Conservation (phyloP, 2,888 invertebrate genomes). For the Erpobdella octoculata region DNA sequence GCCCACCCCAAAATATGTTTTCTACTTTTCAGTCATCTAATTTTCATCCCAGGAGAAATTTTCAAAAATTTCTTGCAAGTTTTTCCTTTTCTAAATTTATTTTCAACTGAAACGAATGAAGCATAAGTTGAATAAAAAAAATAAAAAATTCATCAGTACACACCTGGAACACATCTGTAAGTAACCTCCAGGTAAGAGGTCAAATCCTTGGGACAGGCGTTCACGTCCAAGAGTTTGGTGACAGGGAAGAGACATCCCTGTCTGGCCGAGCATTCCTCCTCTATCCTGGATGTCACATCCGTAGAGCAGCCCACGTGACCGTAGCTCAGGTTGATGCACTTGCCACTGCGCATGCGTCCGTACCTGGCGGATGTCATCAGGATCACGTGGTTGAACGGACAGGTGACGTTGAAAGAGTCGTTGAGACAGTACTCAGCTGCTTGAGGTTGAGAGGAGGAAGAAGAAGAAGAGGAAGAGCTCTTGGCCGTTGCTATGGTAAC, state of each 20-base stretch:
- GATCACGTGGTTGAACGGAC: slow-evolving; percentile 27
- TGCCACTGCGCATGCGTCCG: slow-evolving; percentile 29
- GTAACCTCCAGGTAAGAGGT: slow-evolving; percentile 27
- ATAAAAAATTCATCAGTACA: background rate
- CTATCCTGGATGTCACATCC: slow-evolving; percentile 29
- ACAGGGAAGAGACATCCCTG: slow-evolving; percentile 23
- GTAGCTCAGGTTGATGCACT: slow-evolving; percentile 23
- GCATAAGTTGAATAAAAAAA: background rate
- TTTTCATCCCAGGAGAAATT: too few relatives aligned
- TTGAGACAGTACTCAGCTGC: slow-evolving; percentile 26
- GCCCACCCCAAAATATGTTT: too few relatives aligned
- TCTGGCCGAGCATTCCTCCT: slow-evolving; percentile 28
- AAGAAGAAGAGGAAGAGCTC: background rate
- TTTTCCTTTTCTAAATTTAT: background rate
- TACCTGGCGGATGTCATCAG: slow-evolving; percentile 31
- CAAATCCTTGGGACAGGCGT: slow-evolving; percentile 26
- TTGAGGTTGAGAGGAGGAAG: background rate
- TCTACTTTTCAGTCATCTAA: too few relatives aligned
- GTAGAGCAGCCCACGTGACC: slow-evolving; percentile 27
- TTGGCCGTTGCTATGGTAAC: background rate
- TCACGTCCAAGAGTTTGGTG: slow-evolving; percentile 21
- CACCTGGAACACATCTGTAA: slow-evolving; percentile 28
- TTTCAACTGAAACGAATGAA: too few relatives aligned
- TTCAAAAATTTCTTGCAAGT: background rate
- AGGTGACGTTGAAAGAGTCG: slow-evolving; percentile 30